Evolutionary conservation across 2,113 vertebrate species (phyloP).

Genomic region (Otus sunia): DNA sequence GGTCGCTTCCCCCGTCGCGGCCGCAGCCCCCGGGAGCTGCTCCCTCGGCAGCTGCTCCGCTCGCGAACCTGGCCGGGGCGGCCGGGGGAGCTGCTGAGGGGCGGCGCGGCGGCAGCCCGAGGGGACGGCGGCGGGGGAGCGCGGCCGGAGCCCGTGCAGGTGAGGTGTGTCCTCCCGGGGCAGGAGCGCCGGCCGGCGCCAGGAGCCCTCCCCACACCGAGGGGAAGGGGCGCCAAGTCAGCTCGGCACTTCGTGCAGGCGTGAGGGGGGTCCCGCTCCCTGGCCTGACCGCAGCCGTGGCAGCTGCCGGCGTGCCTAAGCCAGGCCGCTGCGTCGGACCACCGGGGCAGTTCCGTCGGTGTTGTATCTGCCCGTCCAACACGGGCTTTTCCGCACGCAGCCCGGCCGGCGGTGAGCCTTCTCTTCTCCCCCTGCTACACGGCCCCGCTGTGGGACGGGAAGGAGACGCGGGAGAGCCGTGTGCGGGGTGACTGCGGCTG

Average conservation of each 20-base stretch:
- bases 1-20: not conserved
- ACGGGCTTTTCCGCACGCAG: not conserved
- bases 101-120: no score
- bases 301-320: not conserved
- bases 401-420: not conserved
- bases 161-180: no score
- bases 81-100: not conserved
- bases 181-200: not conserved
- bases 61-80: not conserved
- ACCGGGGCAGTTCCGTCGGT: not conserved
- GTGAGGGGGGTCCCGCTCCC: not conserved
- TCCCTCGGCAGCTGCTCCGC: not conserved
- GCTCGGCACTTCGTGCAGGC: not conserved
- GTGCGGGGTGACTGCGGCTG: not conserved
- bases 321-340: not conserved
- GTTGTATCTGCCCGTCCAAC: not conserved
- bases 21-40: not conserved
- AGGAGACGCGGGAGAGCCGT: no score
- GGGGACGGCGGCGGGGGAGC: not conserved
- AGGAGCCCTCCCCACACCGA: not conserved
- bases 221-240: not conserved
- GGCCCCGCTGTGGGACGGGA: no score
- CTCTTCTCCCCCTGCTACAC: no score
- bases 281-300: not conserved
- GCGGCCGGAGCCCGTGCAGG: not conserved